phyloP scores from a whole-genome alignment of 2,113 vertebrate species.

The Neomonachus schauinslandi region DNA sequence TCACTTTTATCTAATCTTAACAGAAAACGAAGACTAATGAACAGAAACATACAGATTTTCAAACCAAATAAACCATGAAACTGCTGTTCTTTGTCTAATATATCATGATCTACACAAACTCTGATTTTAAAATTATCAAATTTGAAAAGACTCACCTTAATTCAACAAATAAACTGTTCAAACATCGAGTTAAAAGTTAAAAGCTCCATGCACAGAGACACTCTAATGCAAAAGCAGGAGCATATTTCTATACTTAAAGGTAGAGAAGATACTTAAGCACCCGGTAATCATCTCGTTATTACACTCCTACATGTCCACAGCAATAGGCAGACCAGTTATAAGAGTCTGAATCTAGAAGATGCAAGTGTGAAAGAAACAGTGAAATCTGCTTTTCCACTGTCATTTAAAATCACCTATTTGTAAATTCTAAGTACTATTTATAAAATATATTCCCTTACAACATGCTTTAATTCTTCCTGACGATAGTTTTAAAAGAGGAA shows the following conservation, averaged over 20 bases:
- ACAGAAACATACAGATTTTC: constrained; percentile 3
- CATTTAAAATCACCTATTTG: not conserved
- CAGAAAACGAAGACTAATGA: not conserved
- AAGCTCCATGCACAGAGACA: not conserved
- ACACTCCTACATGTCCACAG: not conserved
- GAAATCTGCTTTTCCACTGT: not conserved
- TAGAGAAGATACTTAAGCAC: not conserved
- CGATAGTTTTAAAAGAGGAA: constrained; percentile 34
- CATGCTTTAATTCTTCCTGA: not conserved
- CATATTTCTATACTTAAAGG: not conserved
- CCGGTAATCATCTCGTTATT: not conserved
- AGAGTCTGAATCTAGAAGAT: not conserved
- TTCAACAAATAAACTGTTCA: constrained; percentile 42
- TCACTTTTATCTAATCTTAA: not conserved
- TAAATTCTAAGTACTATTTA: not conserved
- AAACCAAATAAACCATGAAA: constrained; percentile 38
- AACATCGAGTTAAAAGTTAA: not conserved
- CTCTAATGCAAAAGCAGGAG: not conserved
- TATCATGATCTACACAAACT: not conserved
- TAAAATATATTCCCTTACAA: constrained; percentile 15
- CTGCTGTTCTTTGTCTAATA: not conserved
- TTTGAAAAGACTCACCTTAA: constrained; percentile 32
- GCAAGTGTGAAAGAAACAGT: not conserved
- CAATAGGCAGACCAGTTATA: not conserved
- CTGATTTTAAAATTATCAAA: constrained; percentile 17